A percentile compares a stretch with the other conserved stretches of the same genome.
Evolutionary conservation across 2,888 invertebrate genomes (phyloP).

Genomic region (Dusona sp.): DNA sequence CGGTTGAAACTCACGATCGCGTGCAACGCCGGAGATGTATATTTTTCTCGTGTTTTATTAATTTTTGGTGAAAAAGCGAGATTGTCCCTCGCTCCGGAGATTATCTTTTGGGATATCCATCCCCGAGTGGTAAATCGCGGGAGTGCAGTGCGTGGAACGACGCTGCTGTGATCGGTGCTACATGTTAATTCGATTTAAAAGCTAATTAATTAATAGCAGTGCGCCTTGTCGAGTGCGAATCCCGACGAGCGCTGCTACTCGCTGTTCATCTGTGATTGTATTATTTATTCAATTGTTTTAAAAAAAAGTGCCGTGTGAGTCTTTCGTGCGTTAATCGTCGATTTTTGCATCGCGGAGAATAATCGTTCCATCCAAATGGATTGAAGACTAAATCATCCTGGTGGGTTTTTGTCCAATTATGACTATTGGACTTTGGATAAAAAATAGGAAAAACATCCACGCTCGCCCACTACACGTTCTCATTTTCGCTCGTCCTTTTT

Average conservation of each 20-base stretch:
- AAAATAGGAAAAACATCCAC: too few relatives aligned
- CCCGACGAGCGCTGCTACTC: not conserved
- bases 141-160: not conserved
- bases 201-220: not conserved
- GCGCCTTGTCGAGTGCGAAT: not conserved
- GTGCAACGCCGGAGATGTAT: too few relatives aligned
- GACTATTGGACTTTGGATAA: too few relatives aligned
- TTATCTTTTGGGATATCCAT: not conserved
- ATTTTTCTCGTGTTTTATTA: not conserved
- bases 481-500: too few relatives aligned
- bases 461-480: too few relatives aligned
- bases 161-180: conserved; percentile 1
- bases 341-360: not conserved
- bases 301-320: not conserved
- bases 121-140: not conserved
- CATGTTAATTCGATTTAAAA: not conserved
- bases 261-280: not conserved
- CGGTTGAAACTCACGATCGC: not conserved
- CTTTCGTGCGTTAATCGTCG: not conserved
- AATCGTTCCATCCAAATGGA: not conserved
- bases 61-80: not conserved
- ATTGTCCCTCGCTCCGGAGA: not conserved
- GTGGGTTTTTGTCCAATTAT: too few relatives aligned
- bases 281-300: not conserved
- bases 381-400: not conserved